A percentile compares a stretch with the other conserved stretches of the same genome.
phyloP scores from a whole-genome alignment of 2,797 vertebrate species.

The Brachymystax lenok region DNA sequence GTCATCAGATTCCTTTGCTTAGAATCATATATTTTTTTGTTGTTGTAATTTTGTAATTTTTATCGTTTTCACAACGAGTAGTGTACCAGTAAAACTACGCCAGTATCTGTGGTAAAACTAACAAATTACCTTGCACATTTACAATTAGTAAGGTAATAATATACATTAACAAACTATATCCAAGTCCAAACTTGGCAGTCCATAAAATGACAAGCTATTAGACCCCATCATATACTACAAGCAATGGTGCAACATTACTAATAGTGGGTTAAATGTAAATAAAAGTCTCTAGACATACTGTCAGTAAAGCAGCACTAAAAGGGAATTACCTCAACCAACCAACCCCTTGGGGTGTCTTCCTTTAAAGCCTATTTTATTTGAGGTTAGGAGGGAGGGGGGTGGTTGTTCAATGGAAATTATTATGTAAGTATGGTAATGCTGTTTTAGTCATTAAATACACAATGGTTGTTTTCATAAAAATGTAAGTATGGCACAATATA shows the following conservation, averaged over 20 bases:
- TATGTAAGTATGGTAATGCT: slow-evolving; percentile 31
- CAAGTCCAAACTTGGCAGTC: background rate
- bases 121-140: background rate
- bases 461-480: slow-evolving; percentile 42
- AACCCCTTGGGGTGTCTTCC: slow-evolving; percentile 22
- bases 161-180: background rate
- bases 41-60: too few relatives aligned
- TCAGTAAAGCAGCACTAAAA: slow-evolving; percentile 7
- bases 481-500: background rate
- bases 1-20: background rate
- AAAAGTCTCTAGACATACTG: slow-evolving; percentile 20
- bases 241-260: slow-evolving; percentile 3
- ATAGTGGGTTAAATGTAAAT: background rate
- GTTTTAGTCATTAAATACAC: slow-evolving; percentile 40
- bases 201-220: background rate
- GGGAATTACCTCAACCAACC: slow-evolving; percentile 30
- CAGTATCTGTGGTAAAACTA: background rate
- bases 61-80: background rate
- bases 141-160: background rate
- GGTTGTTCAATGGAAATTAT: background rate
- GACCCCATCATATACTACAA: background rate
- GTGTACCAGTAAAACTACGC: background rate
- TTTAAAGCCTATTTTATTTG: background rate
- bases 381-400: background rate
- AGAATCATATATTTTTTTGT: background rate